These are phyloP conservation scores for Phycodurus eques DNA, from an alignment of 2,113 vertebrate genomes.

Conservation along the genomic window DNA sequence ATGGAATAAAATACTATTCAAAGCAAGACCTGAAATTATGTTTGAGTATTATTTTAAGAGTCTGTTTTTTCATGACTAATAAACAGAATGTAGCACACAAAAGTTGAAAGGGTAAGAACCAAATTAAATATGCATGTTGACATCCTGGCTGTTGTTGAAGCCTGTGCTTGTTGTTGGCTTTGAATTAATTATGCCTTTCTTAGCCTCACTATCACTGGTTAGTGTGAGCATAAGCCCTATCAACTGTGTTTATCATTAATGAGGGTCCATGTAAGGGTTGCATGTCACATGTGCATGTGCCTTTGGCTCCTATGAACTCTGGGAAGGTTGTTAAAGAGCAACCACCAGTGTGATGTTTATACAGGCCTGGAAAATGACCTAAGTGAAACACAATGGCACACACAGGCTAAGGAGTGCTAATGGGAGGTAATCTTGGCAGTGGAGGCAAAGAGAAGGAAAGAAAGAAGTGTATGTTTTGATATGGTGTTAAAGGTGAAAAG, in stretches of 20 bases:
- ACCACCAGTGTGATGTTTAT: conserved; percentile 70
- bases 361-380: conserved; percentile 63
- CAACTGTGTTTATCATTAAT: conserved; percentile 51
- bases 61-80: conserved; percentile 38
- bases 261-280: conserved; percentile 15
- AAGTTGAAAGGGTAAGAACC: conserved; percentile 39
- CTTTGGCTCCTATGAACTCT: conserved; percentile 49
- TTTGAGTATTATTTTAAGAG: conserved; percentile 33
- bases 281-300: conserved; percentile 21
- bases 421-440: conserved; percentile 68
- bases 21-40: conserved; percentile 30
- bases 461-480: conserved; percentile 67
- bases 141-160: conserved; percentile 16
- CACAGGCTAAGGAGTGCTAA: conserved; percentile 68
- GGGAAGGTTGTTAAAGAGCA: conserved; percentile 64
- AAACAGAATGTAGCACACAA: conserved; percentile 30
- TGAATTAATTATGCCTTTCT: conserved; percentile 51
- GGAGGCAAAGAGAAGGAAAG: conserved; percentile 49
- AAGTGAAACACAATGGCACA: conserved; percentile 39
- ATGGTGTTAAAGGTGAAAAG: conserved; percentile 53
- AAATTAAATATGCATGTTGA: conserved; percentile 51
- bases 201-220: conserved; percentile 56
- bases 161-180: conserved; percentile 62
- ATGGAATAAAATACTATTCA: conserved; percentile 7
- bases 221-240: conserved; percentile 43